Percentiles rank a stretch among this genome's conserved stretches.
phyloP scores from a whole-genome alignment of 2,113 vertebrate genomes.

The Onychostruthus taczanowskii region DNA sequence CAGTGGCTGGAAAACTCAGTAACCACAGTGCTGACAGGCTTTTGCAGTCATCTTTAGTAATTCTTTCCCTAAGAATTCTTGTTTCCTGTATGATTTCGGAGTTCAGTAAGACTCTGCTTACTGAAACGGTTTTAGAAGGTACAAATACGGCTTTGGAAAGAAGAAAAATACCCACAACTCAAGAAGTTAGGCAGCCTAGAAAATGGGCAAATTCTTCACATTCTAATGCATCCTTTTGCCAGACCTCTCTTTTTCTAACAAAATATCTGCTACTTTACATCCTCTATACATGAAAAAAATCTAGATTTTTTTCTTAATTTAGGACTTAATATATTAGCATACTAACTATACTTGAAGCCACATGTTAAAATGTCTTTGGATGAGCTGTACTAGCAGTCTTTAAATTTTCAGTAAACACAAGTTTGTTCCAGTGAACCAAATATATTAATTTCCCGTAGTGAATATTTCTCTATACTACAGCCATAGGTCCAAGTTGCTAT shows the following conservation, averaged over 20 bases:
- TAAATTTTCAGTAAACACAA: background rate
- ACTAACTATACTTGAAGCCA: slow-evolving; percentile 24
- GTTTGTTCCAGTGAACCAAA: slow-evolving; percentile 3
- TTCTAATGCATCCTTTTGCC: background rate
- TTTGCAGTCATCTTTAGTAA: background rate
- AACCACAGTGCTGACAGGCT: fast-evolving
- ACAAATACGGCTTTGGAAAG: background rate
- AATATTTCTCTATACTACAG: background rate
- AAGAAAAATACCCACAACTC: background rate
- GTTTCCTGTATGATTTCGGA: background rate
- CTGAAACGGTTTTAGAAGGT: background rate
- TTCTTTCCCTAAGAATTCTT: background rate
- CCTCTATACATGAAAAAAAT: background rate
- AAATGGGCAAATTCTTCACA: slow-evolving; percentile 7
- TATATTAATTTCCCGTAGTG: slow-evolving; percentile 21
- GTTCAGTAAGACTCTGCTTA: background rate
- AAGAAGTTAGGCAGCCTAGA: background rate
- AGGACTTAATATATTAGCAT: background rate
- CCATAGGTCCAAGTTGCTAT: background rate
- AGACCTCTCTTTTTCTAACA: background rate
- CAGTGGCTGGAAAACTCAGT: background rate
- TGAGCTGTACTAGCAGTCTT: slow-evolving; percentile 12
- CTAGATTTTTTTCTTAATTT: background rate
- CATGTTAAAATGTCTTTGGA: background rate
- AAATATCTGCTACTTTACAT: background rate